These are phyloP conservation scores for Drosophila falleni DNA, from an alignment of 2,888 invertebrate species.

Conservation along the genomic window DNA sequence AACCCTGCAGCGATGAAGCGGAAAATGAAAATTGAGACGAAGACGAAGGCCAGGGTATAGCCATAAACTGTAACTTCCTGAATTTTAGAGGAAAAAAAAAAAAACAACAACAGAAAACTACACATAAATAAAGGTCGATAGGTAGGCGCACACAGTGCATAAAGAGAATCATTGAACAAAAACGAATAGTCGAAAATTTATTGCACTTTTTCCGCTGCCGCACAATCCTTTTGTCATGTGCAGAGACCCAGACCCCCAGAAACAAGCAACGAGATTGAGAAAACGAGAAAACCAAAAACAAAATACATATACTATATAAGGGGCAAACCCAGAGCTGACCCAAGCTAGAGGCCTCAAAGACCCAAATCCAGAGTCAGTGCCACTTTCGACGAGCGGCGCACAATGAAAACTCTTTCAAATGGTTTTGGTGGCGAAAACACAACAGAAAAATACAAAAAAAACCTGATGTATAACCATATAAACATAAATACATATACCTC, in stretches of 20 bases:
- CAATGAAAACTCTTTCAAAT: slow-evolving; percentile 78
- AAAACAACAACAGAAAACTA: slow-evolving; percentile 22
- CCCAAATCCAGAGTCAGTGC: slow-evolving; percentile 26
- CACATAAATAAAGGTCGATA: slow-evolving; percentile 68
- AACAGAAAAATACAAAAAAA: slow-evolving; percentile 38
- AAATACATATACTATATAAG: slow-evolving; percentile 2
- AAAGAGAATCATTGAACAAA: slow-evolving; percentile 71
- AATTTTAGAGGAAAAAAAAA: slow-evolving; percentile 30
- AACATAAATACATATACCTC: slow-evolving; percentile 6
- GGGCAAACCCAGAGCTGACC: slow-evolving; percentile 42
- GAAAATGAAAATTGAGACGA: slow-evolving; percentile 45
- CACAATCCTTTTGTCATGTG: slow-evolving; percentile 69
- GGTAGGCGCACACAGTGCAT: slow-evolving; percentile 28
- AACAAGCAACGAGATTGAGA: slow-evolving; percentile 11
- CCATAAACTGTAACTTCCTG: slow-evolving; percentile 69
- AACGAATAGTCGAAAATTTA: slow-evolving; percentile 65
- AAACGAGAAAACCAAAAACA: slow-evolving; percentile 4
- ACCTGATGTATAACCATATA: slow-evolving; percentile 1
- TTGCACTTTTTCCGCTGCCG: slow-evolving; percentile 75
- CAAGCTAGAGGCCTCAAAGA: slow-evolving; percentile 42
- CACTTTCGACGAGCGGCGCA: slow-evolving; percentile 63
- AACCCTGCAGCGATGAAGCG: slow-evolving; percentile 33
- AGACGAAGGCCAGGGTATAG: slow-evolving; percentile 16
- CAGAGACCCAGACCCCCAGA: slow-evolving; percentile 44
- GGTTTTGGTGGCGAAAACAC: slow-evolving; percentile 33